Conservation (phyloP, 2,797 vertebrate genomes). For the Gallinago nigripennis region DNA sequence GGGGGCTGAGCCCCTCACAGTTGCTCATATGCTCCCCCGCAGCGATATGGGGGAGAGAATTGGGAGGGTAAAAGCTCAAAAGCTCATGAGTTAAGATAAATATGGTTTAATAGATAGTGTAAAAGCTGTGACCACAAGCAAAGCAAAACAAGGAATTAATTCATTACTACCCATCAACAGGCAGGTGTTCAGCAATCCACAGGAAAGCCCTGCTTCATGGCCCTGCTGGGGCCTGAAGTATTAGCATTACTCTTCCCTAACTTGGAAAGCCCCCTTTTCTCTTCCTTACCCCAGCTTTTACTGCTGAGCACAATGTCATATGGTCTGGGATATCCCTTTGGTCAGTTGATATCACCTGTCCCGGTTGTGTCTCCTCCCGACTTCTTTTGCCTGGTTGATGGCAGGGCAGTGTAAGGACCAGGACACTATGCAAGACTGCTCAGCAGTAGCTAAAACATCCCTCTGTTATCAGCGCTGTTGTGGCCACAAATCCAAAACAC, state of each 20-base stretch:
- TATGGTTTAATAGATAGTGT: neutral
- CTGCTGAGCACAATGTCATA: neutral
- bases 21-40: rapidly evolving
- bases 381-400: neutral
- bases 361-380: neutral
- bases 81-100: neutral
- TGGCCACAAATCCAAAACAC: neutral
- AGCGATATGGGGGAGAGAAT: neutral
- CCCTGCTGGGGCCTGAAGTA: too few relatives aligned
- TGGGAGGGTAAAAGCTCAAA: neutral
- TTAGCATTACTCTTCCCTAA: too few relatives aligned
- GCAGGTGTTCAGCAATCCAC: neutral
- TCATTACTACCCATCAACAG: neutral
- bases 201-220: neutral
- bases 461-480: neutral
- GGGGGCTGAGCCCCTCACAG: neutral
- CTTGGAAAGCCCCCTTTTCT: neutral
- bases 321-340: neutral
- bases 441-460: neutral
- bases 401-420: neutral
- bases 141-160: neutral
- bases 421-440: rapidly evolving
- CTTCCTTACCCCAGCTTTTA: neutral
- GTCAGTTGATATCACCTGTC: neutral
- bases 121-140: neutral